These are phyloP conservation scores for Climacteris rufus DNA, from an alignment of 2,113 vertebrate genomes.

Conservation along the genomic window DNA sequence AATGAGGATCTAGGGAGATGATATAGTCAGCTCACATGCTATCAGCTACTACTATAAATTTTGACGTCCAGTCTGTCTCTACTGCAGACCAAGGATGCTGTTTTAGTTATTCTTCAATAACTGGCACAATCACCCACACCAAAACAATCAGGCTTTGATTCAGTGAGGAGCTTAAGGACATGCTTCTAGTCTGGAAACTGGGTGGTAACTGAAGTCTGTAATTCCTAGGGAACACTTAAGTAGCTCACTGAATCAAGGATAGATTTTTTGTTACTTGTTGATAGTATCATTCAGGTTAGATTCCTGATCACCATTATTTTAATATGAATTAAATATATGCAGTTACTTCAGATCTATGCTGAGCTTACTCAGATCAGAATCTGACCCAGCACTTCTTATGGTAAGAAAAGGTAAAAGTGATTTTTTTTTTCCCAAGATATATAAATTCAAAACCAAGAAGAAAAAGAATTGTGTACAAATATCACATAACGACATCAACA, in stretches of 20 bases:
- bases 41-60: conserved; percentile 47
- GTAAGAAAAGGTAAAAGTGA: conserved; percentile 72
- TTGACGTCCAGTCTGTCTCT: background rate
- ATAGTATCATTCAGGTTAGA: background rate
- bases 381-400: conserved; percentile 36
- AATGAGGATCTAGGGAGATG: conserved; percentile 24
- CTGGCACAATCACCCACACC: conserved; percentile 13
- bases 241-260: conserved; percentile 22
- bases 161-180: background rate
- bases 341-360: background rate
- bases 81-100: background rate
- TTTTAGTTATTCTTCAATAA: conserved; percentile 34
- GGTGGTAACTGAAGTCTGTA: background rate
- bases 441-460: conserved; percentile 75
- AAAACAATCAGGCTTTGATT: conserved; percentile 9
- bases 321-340: background rate
- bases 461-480: conserved; percentile 89
- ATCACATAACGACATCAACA: conserved; percentile 91
- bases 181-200: background rate
- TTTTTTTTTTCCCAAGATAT: conserved; percentile 53
- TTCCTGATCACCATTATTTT: background rate
- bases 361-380: background rate
- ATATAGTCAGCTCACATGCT: conserved; percentile 56
- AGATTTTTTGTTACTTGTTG: background rate
- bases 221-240: background rate